Conservation (phyloP, 2,797 vertebrate species). For the Mallotus villosus region DNA sequence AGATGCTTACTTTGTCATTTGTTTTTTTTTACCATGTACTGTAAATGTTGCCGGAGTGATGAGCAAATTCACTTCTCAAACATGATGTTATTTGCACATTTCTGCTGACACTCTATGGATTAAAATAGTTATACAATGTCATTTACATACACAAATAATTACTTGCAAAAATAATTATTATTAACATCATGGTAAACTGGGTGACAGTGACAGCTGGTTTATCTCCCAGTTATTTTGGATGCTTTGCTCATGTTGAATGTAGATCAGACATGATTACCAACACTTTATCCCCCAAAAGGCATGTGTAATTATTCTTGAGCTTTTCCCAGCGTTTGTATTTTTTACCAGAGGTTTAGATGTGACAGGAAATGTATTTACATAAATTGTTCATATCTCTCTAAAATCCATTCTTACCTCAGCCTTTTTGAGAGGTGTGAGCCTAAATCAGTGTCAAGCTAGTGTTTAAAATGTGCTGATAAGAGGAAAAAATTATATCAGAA, state of each 20-base stretch:
- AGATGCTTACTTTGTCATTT: constrained; percentile 38
- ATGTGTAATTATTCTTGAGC: background rate
- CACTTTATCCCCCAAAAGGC: background rate
- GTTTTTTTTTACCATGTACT: constrained; percentile 52
- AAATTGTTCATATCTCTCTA: too few relatives aligned
- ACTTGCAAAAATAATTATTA: constrained; percentile 56
- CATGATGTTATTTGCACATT: constrained; percentile 64
- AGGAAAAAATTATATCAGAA: constrained; percentile 46
- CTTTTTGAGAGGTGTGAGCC: background rate
- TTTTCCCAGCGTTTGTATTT: background rate
- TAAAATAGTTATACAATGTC: constrained; percentile 52
- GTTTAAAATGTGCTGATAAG: constrained; percentile 28
- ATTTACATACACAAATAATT: constrained; percentile 50
- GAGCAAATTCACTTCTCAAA: constrained; percentile 53
- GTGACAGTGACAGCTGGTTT: constrained; percentile 27
- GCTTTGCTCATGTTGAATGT: background rate
- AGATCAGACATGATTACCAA: constrained; percentile 27
- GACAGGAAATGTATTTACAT: background rate
- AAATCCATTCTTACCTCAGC: too few relatives aligned
- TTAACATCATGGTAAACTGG: constrained; percentile 23
- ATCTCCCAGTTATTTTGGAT: constrained; percentile 34
- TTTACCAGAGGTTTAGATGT: background rate
- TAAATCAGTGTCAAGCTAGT: constrained; percentile 43
- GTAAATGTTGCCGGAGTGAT: constrained; percentile 36
- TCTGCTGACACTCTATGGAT: constrained; percentile 47